These are phyloP conservation scores for Stegostoma tigrinum DNA, from an alignment of 2,113 vertebrate species.

Conservation along the genomic window DNA sequence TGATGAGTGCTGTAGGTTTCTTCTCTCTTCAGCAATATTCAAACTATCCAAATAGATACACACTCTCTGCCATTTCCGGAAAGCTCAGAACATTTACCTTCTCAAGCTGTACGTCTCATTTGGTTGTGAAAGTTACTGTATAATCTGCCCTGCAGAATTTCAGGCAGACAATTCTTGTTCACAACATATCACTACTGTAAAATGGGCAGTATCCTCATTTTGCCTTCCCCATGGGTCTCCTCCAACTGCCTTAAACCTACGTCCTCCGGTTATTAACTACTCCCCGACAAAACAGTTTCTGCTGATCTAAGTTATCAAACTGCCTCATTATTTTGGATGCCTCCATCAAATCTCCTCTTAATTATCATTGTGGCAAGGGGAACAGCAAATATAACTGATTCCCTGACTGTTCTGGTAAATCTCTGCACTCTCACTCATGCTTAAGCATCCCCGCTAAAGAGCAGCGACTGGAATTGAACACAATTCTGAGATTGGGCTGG, in stretches of 20 bases:
- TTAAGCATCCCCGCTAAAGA: no score
- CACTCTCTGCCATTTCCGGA: not conserved
- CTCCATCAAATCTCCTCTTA: not conserved
- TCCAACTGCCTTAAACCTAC: not conserved
- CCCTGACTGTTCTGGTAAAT: not conserved
- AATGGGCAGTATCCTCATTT: not conserved
- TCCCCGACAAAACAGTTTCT: not conserved
- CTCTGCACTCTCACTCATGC: not conserved
- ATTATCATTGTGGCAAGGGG: not conserved
- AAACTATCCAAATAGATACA: not conserved
- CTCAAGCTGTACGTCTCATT: not conserved
- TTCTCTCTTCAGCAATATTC: not conserved
- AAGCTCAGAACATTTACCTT: not conserved
- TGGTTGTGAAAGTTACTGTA: not conserved
- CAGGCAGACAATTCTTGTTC: not conserved
- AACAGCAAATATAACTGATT: not conserved
- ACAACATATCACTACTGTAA: not conserved
- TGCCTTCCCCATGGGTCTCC: not conserved
- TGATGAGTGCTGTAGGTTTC: not conserved
- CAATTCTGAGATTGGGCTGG: not conserved
- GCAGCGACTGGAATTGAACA: not conserved
- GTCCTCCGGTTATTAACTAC: not conserved
- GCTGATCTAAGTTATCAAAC: not conserved
- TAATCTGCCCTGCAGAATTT: not conserved
- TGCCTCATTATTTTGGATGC: not conserved